Evolutionary conservation across 2,113 vertebrate genomes (phyloP).

Genomic region (Chloroceryle aenea): DNA sequence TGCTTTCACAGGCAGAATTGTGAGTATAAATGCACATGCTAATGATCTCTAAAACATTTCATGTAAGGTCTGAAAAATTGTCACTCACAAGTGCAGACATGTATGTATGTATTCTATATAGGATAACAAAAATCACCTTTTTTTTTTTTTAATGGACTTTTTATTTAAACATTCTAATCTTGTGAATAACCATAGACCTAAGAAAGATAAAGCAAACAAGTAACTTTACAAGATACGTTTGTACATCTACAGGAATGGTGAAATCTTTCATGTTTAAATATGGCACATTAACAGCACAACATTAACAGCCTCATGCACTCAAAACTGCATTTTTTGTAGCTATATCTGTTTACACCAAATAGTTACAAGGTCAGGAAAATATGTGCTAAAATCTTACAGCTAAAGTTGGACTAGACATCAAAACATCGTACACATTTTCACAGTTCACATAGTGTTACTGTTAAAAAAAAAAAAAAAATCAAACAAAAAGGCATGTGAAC

Average conservation of each 20-base stretch:
- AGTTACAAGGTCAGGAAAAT: neutral
- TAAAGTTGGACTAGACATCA: neutral
- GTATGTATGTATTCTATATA: fast-evolving
- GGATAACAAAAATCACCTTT: neutral
- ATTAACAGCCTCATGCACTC: neutral
- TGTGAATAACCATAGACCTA: neutral
- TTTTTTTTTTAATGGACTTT: neutral
- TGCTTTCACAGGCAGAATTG: neutral
- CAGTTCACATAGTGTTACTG: neutral
- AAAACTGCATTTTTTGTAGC: neutral
- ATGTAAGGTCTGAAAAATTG: neutral
- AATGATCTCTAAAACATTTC: neutral
- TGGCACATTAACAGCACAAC: neutral
- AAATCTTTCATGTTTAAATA: neutral
- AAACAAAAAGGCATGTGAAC: neutral
- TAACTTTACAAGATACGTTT: neutral
- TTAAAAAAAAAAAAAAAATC: neutral
- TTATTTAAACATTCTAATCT: neutral
- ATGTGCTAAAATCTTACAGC: neutral
- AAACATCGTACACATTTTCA: neutral
- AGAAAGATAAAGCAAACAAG: neutral
- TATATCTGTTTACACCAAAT: neutral
- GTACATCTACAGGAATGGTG: neutral
- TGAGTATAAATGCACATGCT: neutral
- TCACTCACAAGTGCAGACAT: neutral